Conservation (phyloP, 2,797 vertebrate species). For the Pseudocheirus occidentalis region DNA sequence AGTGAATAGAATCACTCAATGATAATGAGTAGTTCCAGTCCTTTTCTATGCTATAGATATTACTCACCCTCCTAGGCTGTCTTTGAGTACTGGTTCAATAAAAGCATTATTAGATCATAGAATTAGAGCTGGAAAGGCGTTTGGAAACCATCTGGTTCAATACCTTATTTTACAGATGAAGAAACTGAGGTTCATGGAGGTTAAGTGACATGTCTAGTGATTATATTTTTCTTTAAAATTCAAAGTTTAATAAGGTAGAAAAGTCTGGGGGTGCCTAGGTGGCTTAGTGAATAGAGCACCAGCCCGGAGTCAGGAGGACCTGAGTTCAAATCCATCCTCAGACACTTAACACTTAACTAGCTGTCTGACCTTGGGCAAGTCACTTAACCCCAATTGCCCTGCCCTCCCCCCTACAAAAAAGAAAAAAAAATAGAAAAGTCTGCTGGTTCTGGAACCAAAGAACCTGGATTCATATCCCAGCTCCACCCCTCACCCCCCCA, state of each 20-base stretch:
- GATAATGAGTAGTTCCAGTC: conserved; percentile 24
- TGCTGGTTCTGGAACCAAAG: not conserved
- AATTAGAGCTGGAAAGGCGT: not conserved
- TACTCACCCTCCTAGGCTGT: not conserved
- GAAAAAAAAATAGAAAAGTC: not conserved
- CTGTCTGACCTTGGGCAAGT: no score
- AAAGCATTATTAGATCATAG: not conserved
- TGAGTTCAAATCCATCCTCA: no score
- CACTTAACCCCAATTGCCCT: no score
- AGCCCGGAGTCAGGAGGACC: no score
- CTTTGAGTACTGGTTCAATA: not conserved
- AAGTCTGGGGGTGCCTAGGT: not conserved
- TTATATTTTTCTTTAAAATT: not conserved
- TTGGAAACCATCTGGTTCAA: not conserved
- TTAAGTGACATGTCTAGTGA: not conserved
- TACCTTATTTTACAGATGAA: not conserved
- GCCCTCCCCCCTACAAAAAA: no score
- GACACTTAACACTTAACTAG: no score
- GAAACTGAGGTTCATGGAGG: not conserved
- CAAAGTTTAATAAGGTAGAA: not conserved
- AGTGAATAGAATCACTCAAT: conserved; percentile 14
- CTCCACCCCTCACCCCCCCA: not conserved
- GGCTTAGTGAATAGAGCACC: no score
- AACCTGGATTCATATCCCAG: not conserved
- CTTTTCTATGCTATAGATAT: not conserved